Percentiles rank a stretch among this genome's conserved stretches.
phyloP scores from a whole-genome alignment of 2,888 invertebrate genomes.

The Congeria kusceri region DNA sequence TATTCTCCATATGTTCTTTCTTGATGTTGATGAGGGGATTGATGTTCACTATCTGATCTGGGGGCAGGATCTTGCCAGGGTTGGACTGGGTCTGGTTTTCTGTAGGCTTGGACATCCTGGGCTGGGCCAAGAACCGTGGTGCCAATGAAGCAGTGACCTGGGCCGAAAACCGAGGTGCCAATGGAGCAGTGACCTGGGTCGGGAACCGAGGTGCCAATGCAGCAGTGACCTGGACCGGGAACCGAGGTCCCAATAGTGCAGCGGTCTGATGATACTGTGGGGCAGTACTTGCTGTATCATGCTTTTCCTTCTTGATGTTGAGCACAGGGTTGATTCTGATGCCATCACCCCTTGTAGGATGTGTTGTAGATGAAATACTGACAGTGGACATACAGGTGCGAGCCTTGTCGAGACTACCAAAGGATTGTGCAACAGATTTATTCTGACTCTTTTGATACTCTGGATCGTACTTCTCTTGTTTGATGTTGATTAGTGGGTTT shows the following conservation, averaged over 20 bases:
- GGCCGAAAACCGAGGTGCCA: too few species aligned
- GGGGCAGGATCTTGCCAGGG: not conserved
- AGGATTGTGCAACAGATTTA: not conserved
- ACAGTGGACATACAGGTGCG: not conserved
- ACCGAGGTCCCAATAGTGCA: too few species aligned
- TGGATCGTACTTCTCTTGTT: conserved; percentile 2
- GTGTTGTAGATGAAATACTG: not conserved
- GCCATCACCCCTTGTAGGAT: not conserved
- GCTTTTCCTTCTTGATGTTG: too few species aligned
- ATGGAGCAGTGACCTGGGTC: too few species aligned
- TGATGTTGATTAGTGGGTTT: not conserved
- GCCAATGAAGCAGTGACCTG: too few species aligned
- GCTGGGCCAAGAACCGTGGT: too few species aligned
- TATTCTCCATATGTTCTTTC: not conserved
- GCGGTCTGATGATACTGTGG: too few species aligned
- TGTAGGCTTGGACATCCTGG: too few species aligned
- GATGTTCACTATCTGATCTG: not conserved
- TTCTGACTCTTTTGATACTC: not conserved
- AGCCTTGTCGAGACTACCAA: too few species aligned
- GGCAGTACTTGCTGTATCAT: too few species aligned
- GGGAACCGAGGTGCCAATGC: too few species aligned
- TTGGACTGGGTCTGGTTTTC: not conserved
- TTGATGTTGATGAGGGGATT: not conserved
- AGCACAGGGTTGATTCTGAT: not conserved
- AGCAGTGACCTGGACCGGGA: too few species aligned